phyloP scores from a whole-genome alignment of 2,888 invertebrate genomes.

The Caenorhabditis sp. region DNA sequence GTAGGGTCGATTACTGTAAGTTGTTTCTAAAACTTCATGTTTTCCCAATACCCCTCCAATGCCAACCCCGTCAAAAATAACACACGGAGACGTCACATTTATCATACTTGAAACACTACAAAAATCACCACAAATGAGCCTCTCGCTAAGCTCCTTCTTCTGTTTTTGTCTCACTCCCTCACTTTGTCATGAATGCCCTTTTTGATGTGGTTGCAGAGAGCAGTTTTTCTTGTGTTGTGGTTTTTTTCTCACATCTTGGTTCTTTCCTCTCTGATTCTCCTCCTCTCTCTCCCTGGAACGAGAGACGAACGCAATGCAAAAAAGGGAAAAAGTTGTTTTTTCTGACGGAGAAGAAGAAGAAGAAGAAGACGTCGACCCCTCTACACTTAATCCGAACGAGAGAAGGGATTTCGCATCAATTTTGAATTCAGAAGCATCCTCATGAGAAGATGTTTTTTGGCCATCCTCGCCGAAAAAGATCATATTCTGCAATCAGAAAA shows the following conservation, averaged over 20 bases:
- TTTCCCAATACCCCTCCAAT: background rate
- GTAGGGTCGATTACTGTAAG: conserved; percentile 2
- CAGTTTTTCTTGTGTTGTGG: conserved; percentile 46
- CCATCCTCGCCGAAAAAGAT: background rate
- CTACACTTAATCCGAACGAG: conserved; percentile 41
- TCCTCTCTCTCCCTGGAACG: conserved; percentile 8
- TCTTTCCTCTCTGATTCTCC: conserved; percentile 23
- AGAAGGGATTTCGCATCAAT: conserved; percentile 19
- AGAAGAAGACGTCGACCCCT: conserved; percentile 23
- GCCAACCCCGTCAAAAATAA: background rate
- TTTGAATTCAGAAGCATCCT: background rate
- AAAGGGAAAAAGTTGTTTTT: conserved; percentile 29
- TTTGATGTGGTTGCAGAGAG: conserved; percentile 37
- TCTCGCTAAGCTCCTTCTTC: conserved; percentile 15
- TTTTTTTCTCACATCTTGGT: conserved; percentile 18
- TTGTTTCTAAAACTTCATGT: background rate
- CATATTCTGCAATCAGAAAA: conserved; percentile 13
- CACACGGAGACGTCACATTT: conserved; percentile 19
- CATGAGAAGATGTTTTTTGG: conserved; percentile 13
- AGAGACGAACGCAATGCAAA: conserved; percentile 16
- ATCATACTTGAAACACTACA: conserved; percentile 39
- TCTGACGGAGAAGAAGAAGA: background rate
- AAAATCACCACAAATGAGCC: conserved; percentile 44
- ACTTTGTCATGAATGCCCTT: conserved; percentile 25
- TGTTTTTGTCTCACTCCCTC: background rate